These are phyloP conservation scores for Phaetusa simplex DNA, from an alignment of 2,113 vertebrate genomes.

Conservation along the genomic window DNA sequence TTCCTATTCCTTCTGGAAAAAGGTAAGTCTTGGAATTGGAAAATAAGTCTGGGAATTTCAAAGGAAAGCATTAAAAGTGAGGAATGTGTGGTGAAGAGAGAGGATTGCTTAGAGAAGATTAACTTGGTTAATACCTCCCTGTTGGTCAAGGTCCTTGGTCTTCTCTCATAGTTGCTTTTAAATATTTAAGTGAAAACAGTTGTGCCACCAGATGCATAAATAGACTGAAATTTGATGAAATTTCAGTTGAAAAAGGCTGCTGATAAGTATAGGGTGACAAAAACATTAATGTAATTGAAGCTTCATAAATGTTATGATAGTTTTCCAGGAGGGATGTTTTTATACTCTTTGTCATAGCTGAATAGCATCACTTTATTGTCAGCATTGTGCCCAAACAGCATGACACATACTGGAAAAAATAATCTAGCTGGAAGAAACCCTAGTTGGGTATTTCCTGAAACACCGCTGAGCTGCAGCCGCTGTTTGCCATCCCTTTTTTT, in stretches of 20 bases:
- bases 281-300: neutral
- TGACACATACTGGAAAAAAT: neutral
- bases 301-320: neutral
- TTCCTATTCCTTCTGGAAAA: neutral
- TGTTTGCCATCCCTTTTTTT: neutral
- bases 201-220: neutral
- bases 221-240: neutral
- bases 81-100: neutral
- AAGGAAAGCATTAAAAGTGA: neutral
- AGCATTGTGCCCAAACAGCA: neutral
- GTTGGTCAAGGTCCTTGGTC: neutral
- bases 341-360: neutral
- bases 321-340: neutral
- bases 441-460: neutral
- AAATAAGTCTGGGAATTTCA: neutral
- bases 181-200: neutral
- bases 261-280: neutral
- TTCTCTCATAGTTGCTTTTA: neutral
- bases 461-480: neutral
- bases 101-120: neutral
- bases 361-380: neutral
- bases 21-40: neutral
- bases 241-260: neutral
- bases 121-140: neutral
- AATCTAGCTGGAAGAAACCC: neutral